Evolutionary conservation across 2,113 vertebrate species (phyloP).

Genomic region (Lasiurus borealis): DNA sequence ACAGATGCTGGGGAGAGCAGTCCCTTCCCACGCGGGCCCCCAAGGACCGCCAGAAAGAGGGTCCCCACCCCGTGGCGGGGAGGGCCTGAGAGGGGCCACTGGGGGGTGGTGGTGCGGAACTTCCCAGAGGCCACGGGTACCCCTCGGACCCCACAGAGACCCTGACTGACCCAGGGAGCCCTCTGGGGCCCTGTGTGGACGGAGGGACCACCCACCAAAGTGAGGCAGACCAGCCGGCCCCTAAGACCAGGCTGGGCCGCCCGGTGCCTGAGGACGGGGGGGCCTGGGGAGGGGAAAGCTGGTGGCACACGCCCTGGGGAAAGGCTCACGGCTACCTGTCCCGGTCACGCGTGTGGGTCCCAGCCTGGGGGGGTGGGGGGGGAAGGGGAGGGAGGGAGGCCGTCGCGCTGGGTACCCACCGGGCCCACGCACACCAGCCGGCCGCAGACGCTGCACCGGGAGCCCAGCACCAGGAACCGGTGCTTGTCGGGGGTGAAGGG

Average conservation of each 20-base stretch:
- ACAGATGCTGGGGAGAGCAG: neutral
- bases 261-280: neutral
- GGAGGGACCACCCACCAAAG: neutral
- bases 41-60: neutral
- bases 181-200: neutral
- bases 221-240: neutral
- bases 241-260: neutral
- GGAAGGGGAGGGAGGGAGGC: neutral
- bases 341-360: fast-evolving
- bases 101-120: neutral
- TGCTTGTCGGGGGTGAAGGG: constrained; percentile 91
- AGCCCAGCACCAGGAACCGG: constrained; percentile 92
- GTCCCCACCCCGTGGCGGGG: too few relatives aligned
- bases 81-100: neutral
- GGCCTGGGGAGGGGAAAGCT: neutral
- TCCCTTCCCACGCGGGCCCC: neutral
- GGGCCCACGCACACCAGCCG: constrained; percentile 89
- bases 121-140: neutral
- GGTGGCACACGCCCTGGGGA: fast-evolving
- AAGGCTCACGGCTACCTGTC: neutral
- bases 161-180: neutral
- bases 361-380: neutral
- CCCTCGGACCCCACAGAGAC: neutral
- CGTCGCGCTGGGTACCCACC: constrained; percentile 83
- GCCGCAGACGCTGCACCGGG: constrained; percentile 89